phyloP scores from a whole-genome alignment of 1,140 invertebrate species.

The Goniozus legneri region DNA sequence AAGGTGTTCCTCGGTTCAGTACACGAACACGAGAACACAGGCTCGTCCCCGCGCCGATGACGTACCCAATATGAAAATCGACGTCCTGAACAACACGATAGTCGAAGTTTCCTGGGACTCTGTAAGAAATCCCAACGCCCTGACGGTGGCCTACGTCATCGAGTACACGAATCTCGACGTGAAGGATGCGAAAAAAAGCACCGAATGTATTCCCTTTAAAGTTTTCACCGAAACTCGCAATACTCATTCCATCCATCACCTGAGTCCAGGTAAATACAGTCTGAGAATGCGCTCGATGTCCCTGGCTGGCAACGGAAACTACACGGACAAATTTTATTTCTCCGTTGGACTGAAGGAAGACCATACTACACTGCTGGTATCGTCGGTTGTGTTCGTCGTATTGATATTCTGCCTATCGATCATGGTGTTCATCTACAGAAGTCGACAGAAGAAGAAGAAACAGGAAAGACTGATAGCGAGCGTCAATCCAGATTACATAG shows the following conservation, averaged over 20 bases:
- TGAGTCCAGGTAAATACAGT: conserved; percentile 65
- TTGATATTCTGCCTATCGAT: conserved; percentile 7
- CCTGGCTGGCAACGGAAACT: conserved; percentile 59
- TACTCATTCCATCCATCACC: conserved; percentile 25
- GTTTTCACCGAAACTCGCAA: conserved; percentile 1
- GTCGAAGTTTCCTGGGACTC: conserved; percentile 58
- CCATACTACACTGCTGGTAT: conserved; percentile 13
- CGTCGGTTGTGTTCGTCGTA: conserved; percentile 6
- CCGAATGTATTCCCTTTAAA: conserved; percentile 23
- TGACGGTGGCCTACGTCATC: conserved; percentile 62
- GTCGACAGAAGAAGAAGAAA: conserved; percentile 19
- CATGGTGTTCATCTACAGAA: conserved; percentile 5
- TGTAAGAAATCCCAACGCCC: conserved; percentile 61
- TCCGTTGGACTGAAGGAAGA: conserved; percentile 19
- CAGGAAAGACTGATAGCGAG: conserved; percentile 40
- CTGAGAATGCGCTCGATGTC: conserved; percentile 62
- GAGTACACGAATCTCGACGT: conserved; percentile 52
- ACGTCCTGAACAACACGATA: conserved; percentile 32
- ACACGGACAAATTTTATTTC: conserved; percentile 42
- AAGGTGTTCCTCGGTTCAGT: conserved; percentile 37
- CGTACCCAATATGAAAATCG: conserved; percentile 30
- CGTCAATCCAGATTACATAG: conserved; percentile 47
- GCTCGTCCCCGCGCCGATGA: conserved; percentile 39
- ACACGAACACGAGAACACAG: conserved; percentile 39
- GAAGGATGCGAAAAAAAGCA: conserved; percentile 31